Evolutionary conservation across 1,140 invertebrate genomes (phyloP).

Genomic region (Macrotrachela quadricornifera): DNA sequence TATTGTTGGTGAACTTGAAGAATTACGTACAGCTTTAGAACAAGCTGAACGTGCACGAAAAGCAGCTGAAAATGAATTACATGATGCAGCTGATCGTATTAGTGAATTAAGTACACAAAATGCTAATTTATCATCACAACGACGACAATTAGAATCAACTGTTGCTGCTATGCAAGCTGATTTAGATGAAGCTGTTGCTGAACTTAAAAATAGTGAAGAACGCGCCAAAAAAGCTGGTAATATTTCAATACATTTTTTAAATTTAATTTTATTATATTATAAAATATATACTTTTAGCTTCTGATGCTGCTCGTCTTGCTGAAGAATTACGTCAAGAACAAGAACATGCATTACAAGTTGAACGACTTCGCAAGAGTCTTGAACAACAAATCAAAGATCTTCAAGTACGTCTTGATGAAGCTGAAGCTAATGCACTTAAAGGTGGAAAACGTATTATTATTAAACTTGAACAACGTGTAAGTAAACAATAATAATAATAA

Average conservation of each 20-base stretch:
- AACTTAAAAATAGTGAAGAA: slow-evolving; percentile 83
- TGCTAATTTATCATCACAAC: slow-evolving; percentile 68
- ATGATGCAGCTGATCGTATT: slow-evolving; percentile 84
- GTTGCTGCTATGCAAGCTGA: slow-evolving; percentile 71
- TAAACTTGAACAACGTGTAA: slow-evolving; percentile 36
- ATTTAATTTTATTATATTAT: no score
- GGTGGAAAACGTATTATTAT: slow-evolving; percentile 64
- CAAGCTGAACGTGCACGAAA: slow-evolving; percentile 76
- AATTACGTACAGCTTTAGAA: slow-evolving; percentile 77
- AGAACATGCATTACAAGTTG: slow-evolving; percentile 78
- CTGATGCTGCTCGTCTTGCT: slow-evolving; percentile 81
- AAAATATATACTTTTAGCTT: no score
- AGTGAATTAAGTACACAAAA: slow-evolving; percentile 80
- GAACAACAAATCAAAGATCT: slow-evolving; percentile 95
- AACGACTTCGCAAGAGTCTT: slow-evolving; percentile 86
- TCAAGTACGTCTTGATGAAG: slow-evolving; percentile 79
- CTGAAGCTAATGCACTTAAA: slow-evolving; percentile 83
- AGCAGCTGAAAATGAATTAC: slow-evolving; percentile 79
- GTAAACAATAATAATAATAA: slow-evolving; percentile 7
- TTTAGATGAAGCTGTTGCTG: slow-evolving; percentile 22
- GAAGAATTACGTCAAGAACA: slow-evolving; percentile 67
- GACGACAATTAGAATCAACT: slow-evolving; percentile 94
- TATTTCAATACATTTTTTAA: no score
- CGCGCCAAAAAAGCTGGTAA: slow-evolving; percentile 66
- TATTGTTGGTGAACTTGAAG: slow-evolving; percentile 80